Base-by-base conservation (phyloP, 2,797 vertebrate genomes). In the Pagetopsis macropterus region DNA sequence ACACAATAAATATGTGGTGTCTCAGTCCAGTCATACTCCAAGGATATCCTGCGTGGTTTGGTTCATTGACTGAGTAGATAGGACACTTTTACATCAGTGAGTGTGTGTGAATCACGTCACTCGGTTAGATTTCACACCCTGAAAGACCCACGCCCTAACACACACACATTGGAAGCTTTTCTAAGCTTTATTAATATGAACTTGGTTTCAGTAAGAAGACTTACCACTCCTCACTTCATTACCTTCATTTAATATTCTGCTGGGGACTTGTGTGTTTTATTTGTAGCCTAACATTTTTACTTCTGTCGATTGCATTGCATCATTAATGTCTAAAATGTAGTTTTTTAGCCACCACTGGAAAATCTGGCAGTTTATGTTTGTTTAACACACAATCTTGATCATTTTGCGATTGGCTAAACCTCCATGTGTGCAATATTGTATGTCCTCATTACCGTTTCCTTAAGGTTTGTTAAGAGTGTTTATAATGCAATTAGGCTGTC, bases 41-140 rank as follows among this genome's bases (percentile, higher is more conserved):
- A 76, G 74, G 80, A 88, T 70, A 81, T 86, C 78, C 88, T 84
- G 84, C 83, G 57, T 72, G 66, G 27, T 79, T 79, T 56, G 54
- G 70, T 76, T 81, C 65, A 50, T 33, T 54, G 72, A 73, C 65
- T 16, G 31, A 78, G 64, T 44, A 75, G 69, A 84, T 67, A 12
- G 41, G 54, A 56, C 70, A 57, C 19, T 76, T 77, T 70, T 60
- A 77, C 77, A 76, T 72, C 44, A 62, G 54, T 60, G 55, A 12
- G 50, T 80, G 56, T 68, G 37, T 50, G 52, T 89, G 90, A 92
- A 80, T 89, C 87, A 88, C 66, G 21, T 21, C 65, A 65, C 54
- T 68, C 64, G 67, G 75, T 86, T 81, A 57, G 72, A 65, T 82
- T 91, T 90, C 81, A 89, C 88, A 87, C 72, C 74, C 76, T 66